Evolutionary conservation across 2,797 vertebrate genomes (phyloP), one percentile per base, ranked within the genome.

Genomic region (Lepus oiostolus): DNA sequence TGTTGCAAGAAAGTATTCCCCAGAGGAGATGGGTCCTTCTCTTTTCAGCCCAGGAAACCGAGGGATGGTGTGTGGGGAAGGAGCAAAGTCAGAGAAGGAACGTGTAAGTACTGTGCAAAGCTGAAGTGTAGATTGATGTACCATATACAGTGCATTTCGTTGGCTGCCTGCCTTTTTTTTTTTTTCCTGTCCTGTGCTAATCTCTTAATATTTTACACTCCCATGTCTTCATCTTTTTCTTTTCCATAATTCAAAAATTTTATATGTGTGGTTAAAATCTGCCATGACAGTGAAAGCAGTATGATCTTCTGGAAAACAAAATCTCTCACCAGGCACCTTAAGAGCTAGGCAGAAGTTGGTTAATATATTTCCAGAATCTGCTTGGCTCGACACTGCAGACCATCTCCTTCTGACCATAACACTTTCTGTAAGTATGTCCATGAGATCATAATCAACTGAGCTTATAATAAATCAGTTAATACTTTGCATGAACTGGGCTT

Each of bases 281-380:
- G 96, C 92, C 62, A 35, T 5, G 50, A 72, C 13, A 95, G 54
- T 19, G 14, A 93, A 67, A 97, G n/a, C 50, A 92, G 71, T 67
- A 95, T 97, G 95, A 96, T 19, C 14, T 5, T 76, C 54, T 52
- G 68, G 62, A 97, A 92, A 98, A 97, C 77, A 96, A 97, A 95
- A 60, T 58, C 54, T 97, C 96, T 96, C 97, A 58, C 38, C 90
- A 96, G 97, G 86, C 54, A 94, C 93, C 95, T 98, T 97, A 97
- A 96, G 89, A 92, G 9, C n/a, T 82, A 91, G 90, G 60, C 60
- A 96, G 84, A 98, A 93, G 97, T 95, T 96, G 96, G 94, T 97
- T 98, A 97, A 94, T 97, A 97, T 95, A 98, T 98, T 91, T 97
- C 86, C 60, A 92, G 95, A 95, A 96, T 86, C 97, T 89, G 54